phyloP scores from a whole-genome alignment of 2,113 vertebrate genomes.

The Corvus moneduloides region DNA sequence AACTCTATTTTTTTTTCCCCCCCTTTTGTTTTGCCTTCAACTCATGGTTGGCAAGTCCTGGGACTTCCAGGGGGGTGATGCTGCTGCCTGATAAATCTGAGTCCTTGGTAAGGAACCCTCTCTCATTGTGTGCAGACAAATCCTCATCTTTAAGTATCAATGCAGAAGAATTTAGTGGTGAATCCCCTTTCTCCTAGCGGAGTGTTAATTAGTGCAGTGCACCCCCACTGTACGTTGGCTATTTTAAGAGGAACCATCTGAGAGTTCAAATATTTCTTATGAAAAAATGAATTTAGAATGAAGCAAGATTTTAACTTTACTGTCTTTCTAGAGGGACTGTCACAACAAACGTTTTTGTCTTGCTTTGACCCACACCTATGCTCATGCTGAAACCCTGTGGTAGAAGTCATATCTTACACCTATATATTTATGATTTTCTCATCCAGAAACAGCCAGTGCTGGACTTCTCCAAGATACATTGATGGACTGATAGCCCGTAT shows the following conservation, averaged over 20 bases:
- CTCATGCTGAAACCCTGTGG: not conserved
- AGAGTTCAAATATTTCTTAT: not conserved
- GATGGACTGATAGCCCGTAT: not conserved
- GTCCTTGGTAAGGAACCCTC: not conserved
- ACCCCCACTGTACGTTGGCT: not conserved
- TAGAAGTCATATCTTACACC: not conserved
- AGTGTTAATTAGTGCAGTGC: constrained; percentile 21
- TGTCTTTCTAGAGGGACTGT: not conserved
- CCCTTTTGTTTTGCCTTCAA: not conserved
- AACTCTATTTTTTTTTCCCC: not conserved
- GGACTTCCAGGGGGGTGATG: not conserved
- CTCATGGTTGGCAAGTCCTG: not conserved
- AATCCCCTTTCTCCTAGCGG: not conserved
- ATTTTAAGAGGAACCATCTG: not conserved
- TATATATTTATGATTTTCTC: not conserved
- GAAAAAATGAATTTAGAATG: constrained; percentile 24
- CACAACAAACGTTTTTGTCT: not conserved
- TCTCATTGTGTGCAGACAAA: not conserved
- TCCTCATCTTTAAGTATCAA: not conserved
- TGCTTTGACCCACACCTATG: not conserved
- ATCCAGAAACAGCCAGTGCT: not conserved
- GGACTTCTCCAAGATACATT: not conserved
- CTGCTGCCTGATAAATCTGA: not conserved
- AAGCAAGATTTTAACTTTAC: not conserved
- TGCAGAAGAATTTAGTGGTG: not conserved